Base-by-base conservation (phyloP, 2,797 vertebrate genomes). In the Acrocephalus scirpaceus region DNA sequence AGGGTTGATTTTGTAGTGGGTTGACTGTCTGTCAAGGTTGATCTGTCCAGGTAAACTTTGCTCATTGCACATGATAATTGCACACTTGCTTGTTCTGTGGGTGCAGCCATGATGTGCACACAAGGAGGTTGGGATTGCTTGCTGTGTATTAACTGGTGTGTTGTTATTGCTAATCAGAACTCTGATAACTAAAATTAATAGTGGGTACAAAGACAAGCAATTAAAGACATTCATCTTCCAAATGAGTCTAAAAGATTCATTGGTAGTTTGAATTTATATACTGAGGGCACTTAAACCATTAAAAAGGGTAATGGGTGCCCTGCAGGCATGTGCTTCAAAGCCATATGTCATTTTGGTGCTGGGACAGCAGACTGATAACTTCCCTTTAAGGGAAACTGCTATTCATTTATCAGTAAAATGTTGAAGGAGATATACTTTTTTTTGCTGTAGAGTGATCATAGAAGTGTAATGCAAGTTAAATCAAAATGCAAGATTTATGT, bases 181-280 rank as follows among this genome's bases (percentile, higher is more conserved):
- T 51, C 84, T 71, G 88, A 81, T 95, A 92, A 92, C 96, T 96
- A 61, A 96, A 97, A 98, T 98, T 97, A 97, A 96, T 97, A 95
- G 23, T 67, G 75, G 88, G 76, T 72, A 69, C 93, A 84, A 96
- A 97, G 93, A 95, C 16, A 50, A 95, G 86, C 97, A 96, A 95
- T 98, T 97, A 97, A 95, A 77, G 77, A 78, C 94, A 95, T 98
- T 96, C 67, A 71, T 98, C 97, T 98, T 97, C 86, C 84, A 95
- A 97, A 97, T 96, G 94, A 97, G 86, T 92, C 90, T 92, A 50
- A 92, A 93, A 96, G 88, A 97, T 97, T 92, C 85, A 89, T 82
- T 95, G 74, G 93, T 96, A 90, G 87, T 96, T 98, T 74, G 80
- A 92, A 96, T 98, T 98, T 97, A 96, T 95, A 78, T 88, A 95